Evolutionary conservation across 2,888 invertebrate genomes (phyloP).

Genomic region (Yponomeuta plumbellus): DNA sequence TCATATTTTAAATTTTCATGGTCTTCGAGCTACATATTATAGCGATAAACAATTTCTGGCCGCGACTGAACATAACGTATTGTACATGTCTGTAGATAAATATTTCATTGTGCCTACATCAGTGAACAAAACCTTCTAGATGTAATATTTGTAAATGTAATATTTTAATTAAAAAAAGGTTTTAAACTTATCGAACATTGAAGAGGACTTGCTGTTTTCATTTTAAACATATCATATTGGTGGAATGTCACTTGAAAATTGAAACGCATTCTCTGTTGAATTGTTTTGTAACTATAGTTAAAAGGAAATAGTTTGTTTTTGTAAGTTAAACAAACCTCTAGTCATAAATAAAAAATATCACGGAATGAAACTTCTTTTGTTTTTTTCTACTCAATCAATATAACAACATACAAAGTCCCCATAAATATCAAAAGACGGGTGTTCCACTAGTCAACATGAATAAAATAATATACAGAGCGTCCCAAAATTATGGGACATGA

Average conservation of each 20-base stretch:
- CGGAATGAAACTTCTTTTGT: constrained; percentile 32
- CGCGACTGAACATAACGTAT: background rate
- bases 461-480: too few species aligned
- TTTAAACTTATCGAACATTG: constrained; percentile 29
- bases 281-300: constrained; percentile 57
- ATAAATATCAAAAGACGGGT: too few species aligned
- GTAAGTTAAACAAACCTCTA: constrained; percentile 82
- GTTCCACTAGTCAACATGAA: too few species aligned
- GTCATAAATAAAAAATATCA: constrained; percentile 80
- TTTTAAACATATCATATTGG: constrained; percentile 69
- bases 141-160: constrained; percentile 32
- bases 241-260: constrained; percentile 43
- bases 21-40: too few species aligned
- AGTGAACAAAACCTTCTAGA: constrained; percentile 27
- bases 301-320: constrained; percentile 66
- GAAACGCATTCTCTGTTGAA: constrained; percentile 41
- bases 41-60: too few species aligned
- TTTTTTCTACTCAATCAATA: background rate
- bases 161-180: constrained; percentile 23
- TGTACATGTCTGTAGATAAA: constrained; percentile 32
- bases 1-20: too few species aligned
- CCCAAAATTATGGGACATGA: too few species aligned
- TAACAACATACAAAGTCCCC: too few species aligned
- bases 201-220: constrained; percentile 58
- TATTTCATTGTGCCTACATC: constrained; percentile 63